These are phyloP conservation scores for Lottia scabra DNA, from an alignment of 2,888 invertebrate species.

Conservation along the genomic window DNA sequence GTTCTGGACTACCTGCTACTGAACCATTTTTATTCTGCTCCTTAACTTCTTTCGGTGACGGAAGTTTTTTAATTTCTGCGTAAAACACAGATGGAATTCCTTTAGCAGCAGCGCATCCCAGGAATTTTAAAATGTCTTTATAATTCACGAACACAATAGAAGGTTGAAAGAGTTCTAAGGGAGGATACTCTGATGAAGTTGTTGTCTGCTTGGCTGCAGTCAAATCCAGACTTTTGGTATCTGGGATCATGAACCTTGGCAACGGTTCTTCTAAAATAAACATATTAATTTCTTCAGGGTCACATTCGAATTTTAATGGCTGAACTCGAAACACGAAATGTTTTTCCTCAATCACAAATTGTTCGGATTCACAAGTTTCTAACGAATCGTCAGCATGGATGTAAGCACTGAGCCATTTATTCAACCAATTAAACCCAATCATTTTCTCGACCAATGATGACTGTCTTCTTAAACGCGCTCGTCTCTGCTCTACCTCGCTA, in stretches of 20 bases:
- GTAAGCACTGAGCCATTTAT: slow-evolving; percentile 3
- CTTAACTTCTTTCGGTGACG: slow-evolving; percentile 44
- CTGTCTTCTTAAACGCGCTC: slow-evolving; percentile 9
- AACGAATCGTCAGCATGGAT: background rate
- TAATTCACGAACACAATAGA: slow-evolving; percentile 52
- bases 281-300: slow-evolving; percentile 11
- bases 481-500: background rate
- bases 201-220: background rate
- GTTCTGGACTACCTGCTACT: slow-evolving; percentile 10
- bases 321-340: slow-evolving; percentile 50
- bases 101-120: slow-evolving; percentile 30
- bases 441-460: slow-evolving; percentile 23
- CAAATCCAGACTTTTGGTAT: background rate
- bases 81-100: slow-evolving; percentile 45
- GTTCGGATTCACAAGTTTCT: slow-evolving; percentile 7
- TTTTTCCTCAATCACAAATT: slow-evolving; percentile 9
- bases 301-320: slow-evolving; percentile 25
- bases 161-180: slow-evolving; percentile 35
- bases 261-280: background rate
- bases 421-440: slow-evolving; percentile 18
- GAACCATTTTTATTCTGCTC: slow-evolving; percentile 11
- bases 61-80: slow-evolving; percentile 48
- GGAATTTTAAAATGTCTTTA: slow-evolving; percentile 40
- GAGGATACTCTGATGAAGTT: background rate
- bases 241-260: background rate